Evolutionary conservation across 1,140 invertebrate genomes (phyloP).

Genomic region (Nilaparvata lugens): DNA sequence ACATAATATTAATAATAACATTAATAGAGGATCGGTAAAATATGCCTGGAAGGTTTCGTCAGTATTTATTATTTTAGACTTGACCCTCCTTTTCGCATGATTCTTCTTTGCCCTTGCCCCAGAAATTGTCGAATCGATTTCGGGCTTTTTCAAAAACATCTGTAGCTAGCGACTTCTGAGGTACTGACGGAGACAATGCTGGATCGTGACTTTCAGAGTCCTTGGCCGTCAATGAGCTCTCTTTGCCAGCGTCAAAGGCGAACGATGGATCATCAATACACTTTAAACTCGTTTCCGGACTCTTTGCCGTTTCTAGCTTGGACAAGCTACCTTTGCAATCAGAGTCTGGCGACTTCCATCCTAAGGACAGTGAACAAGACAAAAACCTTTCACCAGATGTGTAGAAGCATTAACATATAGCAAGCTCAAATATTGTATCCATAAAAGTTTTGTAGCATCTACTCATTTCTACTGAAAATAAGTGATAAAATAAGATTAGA

Average conservation of each 20-base stretch:
- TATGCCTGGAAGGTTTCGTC: too few relatives aligned
- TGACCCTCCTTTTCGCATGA: neutral
- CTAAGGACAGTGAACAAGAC: neutral
- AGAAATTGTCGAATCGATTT: neutral
- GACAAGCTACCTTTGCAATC: neutral
- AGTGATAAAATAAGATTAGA: too few relatives aligned
- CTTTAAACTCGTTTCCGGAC: neutral
- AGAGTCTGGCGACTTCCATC: neutral
- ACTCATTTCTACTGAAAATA: too few relatives aligned
- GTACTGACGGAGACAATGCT: neutral
- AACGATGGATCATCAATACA: neutral
- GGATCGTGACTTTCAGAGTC: neutral
- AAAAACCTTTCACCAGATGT: too few relatives aligned
- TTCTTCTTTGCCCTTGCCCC: constrained; percentile 1
- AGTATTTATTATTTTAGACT: neutral
- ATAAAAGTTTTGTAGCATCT: too few relatives aligned
- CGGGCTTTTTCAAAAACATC: constrained; percentile 3
- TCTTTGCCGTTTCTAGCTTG: neutral
- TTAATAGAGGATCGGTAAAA: too few relatives aligned
- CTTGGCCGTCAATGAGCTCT: too few relatives aligned
- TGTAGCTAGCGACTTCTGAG: neutral
- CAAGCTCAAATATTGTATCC: too few relatives aligned
- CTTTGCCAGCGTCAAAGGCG: neutral
- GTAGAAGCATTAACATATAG: too few relatives aligned
- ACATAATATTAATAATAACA: too few relatives aligned